A percentile compares a stretch with the other conserved stretches of the same genome.
Evolutionary conservation across 2,113 vertebrate genomes (phyloP).

Genomic region (Cebus imitator): DNA sequence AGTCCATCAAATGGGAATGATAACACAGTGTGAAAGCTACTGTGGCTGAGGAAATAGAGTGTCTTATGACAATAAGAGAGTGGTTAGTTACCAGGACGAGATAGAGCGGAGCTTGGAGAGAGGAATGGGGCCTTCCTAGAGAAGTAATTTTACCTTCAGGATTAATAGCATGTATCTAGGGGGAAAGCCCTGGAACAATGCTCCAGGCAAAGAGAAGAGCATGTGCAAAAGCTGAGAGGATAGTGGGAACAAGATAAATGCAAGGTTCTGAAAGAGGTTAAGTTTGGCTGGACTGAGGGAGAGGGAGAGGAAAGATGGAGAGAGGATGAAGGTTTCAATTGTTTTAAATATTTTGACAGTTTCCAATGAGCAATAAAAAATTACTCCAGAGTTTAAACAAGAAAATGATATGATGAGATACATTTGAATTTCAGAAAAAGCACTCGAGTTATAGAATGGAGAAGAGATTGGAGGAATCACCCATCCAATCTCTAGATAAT

Average conservation of each 20-base stretch:
- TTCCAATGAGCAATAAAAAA: background rate
- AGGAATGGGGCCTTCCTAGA: background rate
- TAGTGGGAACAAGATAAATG: background rate
- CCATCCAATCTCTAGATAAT: background rate
- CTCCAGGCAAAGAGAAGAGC: background rate
- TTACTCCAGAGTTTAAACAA: background rate
- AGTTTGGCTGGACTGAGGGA: background rate
- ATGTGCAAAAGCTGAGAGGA: background rate
- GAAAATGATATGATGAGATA: background rate
- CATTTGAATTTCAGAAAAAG: background rate
- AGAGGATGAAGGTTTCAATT: background rate
- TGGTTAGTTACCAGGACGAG: background rate
- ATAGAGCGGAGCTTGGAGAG: background rate
- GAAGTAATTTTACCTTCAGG: background rate
- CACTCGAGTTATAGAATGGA: background rate
- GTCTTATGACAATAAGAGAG: background rate
- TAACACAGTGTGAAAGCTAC: background rate
- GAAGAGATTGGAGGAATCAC: background rate
- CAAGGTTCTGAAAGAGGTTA: background rate
- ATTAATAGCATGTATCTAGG: background rate
- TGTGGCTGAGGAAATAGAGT: background rate
- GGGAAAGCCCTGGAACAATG: background rate
- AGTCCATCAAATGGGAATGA: constrained; percentile 45
- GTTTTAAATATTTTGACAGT: background rate
- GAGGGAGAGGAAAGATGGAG: background rate